Evolutionary conservation across 2,888 invertebrate species (phyloP), one percentile per base, ranked within the genome.

Genomic region (Standfussiana lucernea): DNA sequence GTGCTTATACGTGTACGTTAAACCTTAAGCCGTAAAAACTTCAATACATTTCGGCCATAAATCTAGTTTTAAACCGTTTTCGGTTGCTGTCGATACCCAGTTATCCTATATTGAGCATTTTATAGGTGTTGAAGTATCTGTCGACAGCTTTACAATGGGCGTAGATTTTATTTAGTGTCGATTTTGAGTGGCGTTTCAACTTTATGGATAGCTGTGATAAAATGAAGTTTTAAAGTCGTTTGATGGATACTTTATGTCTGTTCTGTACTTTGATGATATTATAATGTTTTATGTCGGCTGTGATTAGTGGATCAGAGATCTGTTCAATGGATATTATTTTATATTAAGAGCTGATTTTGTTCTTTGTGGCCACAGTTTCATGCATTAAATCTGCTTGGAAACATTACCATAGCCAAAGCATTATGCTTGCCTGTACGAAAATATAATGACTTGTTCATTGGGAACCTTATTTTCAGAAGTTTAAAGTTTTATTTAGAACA

Each of bases 101-200:
- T 72, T 87, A 85, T 89, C 86, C 75, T 77, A 72, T 83, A 83
- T 79, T 82, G 65, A 85, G 62, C 42, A 79, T 83, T 87, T 87
- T 89, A 87, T 85, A 75, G 88, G 69, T 77, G 78, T 89, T 80
- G 64, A 74, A 89, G 78, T 75, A 81, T 83, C 81, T 81, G 81
- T 11, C 47, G 83, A 85, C 80, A 86, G 83, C 65, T 89, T 87
- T 88, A 89, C 79, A 82, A 69, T 47, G 75, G 64, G 53, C 77
- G 64, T 79, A 69, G 67, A 75, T 82, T 80, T 77, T 77, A 82
- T 87, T 89, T 83, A 89, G 75, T 37, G 72, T 37, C 35, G 65
- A 72, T 85, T 88, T 85, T 82, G 74, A 76, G 70, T 87, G 75
- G 69, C 85, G 28, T 83, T 86, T 65, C 24, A 28, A 66, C 45